Evolutionary conservation across 2,797 vertebrate species (phyloP).

Genomic region (Enteromius trimaculatus): DNA sequence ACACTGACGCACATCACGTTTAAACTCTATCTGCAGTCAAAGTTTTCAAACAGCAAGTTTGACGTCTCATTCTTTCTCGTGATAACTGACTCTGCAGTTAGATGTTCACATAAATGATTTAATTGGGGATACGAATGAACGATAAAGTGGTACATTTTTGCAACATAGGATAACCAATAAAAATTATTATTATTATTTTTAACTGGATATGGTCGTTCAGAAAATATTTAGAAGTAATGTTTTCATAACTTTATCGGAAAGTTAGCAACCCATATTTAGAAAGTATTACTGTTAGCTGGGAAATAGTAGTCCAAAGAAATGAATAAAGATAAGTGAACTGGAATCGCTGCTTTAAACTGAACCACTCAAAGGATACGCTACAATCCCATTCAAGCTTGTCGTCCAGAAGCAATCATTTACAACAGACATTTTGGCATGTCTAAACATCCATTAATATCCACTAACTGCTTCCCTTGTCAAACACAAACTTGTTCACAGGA

Average conservation of each 20-base stretch:
- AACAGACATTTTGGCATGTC: slow-evolving; percentile 23
- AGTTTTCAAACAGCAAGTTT: background rate
- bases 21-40: background rate
- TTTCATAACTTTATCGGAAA: background rate
- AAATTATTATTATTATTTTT: background rate
- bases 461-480: slow-evolving; percentile 27
- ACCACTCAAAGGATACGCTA: background rate
- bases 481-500: slow-evolving; percentile 34
- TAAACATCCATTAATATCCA: slow-evolving; percentile 10
- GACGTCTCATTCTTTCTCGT: background rate
- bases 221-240: background rate
- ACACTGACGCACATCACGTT: background rate
- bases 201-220: background rate
- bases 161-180: background rate
- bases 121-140: background rate
- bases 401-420: slow-evolving; percentile 34
- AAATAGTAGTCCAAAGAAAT: background rate
- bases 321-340: background rate
- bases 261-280: background rate
- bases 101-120: background rate
- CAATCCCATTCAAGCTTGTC: slow-evolving; percentile 18
- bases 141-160: background rate
- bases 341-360: background rate
- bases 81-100: background rate
- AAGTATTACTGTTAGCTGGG: background rate